Conservation (phyloP, 2,888 invertebrate genomes). For the Eueremaeus valkanovi region DNA sequence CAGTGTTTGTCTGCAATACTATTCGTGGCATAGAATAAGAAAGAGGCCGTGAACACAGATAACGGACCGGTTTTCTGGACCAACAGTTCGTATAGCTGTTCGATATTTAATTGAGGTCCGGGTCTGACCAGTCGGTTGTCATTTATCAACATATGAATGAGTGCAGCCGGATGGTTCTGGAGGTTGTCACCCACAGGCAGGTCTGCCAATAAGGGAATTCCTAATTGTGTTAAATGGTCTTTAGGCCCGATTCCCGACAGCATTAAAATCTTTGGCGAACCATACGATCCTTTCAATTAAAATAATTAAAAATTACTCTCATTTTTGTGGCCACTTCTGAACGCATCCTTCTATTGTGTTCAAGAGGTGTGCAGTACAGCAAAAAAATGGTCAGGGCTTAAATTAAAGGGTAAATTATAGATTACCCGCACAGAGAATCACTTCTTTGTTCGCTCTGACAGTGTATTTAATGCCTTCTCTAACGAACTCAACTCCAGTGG, state of each 20-base stretch:
- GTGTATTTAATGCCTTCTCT: neutral
- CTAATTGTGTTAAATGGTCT: constrained; percentile 50
- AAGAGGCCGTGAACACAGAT: neutral
- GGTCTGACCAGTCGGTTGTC: neutral
- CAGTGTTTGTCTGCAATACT: neutral
- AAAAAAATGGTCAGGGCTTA: too few relatives aligned
- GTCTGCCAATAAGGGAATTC: constrained; percentile 55
- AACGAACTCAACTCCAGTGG: constrained; percentile 29
- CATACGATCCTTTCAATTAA: constrained; percentile 53
- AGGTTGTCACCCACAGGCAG: constrained; percentile 58
- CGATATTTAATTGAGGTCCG: neutral
- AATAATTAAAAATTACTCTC: too few relatives aligned
- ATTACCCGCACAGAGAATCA: constrained; percentile 36
- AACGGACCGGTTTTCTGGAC: neutral
- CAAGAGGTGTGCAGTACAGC: too few relatives aligned
- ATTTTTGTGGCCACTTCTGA: too few relatives aligned
- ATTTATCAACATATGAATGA: neutral
- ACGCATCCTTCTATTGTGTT: too few relatives aligned
- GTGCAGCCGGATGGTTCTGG: constrained; percentile 52
- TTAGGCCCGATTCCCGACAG: constrained; percentile 52
- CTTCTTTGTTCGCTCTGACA: constrained; percentile 17
- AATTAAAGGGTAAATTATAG: too few relatives aligned
- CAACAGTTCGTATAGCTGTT: neutral
- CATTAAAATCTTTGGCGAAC: constrained; percentile 54
- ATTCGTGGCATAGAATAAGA: neutral